Evolutionary conservation across 64 coral and sea anemone genomes (phyloP).

Genomic region (Acropora yongei): DNA sequence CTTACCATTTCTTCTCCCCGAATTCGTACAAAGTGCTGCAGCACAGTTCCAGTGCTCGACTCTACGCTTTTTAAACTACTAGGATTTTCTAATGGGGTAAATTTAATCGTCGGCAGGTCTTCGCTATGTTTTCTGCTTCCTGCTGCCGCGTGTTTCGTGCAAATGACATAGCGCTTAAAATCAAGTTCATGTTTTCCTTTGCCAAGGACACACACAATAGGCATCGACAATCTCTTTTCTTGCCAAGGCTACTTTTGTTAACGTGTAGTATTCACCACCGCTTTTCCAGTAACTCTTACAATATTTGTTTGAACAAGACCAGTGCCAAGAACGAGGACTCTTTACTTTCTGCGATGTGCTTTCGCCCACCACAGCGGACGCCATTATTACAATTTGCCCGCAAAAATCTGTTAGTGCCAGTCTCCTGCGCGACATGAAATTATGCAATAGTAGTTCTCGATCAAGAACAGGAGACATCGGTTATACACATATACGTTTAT

Average conservation of each 20-base stretch:
- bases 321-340: not conserved
- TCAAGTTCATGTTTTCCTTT: not conserved
- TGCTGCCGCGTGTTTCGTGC: no score
- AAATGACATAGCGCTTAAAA: not conserved
- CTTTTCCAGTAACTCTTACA: not conserved
- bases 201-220: not conserved
- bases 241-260: not conserved
- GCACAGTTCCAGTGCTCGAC: constrained; percentile 3
- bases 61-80: not conserved
- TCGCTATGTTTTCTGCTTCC: no score
- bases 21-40: not conserved
- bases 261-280: not conserved
- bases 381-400: constrained; percentile 36
- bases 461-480: no score
- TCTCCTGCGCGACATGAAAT: constrained; percentile 50
- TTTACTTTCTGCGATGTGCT: not conserved
- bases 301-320: not conserved
- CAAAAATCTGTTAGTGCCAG: constrained; percentile 67
- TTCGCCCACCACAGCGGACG: not conserved
- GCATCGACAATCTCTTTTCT: not conserved
- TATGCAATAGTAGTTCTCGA: not conserved
- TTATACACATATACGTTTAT: no score
- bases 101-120: no score
- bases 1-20: not conserved
- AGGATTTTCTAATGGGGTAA: no score